Conservation (phyloP, 2,113 vertebrate species). For the Nasalis larvatus region DNA sequence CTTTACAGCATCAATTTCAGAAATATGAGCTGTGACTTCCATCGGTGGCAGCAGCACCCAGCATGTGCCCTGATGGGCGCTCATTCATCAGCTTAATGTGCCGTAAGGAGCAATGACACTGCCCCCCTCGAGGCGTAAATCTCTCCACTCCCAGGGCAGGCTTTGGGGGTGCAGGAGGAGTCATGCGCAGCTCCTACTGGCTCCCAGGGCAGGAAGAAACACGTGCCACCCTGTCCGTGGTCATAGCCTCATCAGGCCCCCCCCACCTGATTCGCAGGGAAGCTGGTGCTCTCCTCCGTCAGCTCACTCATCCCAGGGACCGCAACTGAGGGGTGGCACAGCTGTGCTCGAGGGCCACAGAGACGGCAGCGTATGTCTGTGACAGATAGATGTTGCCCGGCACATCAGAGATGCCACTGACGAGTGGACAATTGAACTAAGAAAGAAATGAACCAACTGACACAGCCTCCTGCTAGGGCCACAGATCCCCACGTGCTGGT, state of each 20-base stretch:
- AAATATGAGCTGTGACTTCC: conserved; percentile 81
- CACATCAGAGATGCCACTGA: background rate
- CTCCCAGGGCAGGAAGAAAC: fast-evolving
- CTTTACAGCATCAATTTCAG: conserved; percentile 63
- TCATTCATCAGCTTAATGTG: background rate
- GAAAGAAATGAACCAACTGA: fast-evolving
- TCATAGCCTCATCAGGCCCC: background rate
- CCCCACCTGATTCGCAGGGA: background rate
- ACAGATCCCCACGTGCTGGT: background rate
- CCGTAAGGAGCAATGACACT: fast-evolving
- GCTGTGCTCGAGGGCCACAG: background rate
- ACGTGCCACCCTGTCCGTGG: fast-evolving
- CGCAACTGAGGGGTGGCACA: fast-evolving
- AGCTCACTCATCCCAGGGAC: fast-evolving
- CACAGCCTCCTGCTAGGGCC: background rate
- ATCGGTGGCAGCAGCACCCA: background rate
- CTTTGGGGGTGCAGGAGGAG: no score
- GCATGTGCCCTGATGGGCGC: conserved; percentile 31
- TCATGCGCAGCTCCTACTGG: fast-evolving
- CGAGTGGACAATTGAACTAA: background rate
- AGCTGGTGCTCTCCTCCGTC: fast-evolving
- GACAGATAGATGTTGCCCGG: fast-evolving
- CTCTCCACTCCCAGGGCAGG: background rate
- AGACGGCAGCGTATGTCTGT: fast-evolving
- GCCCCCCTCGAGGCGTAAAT: fast-evolving